Base-by-base conservation (phyloP, 2,797 vertebrate species). In the Sebastes baramenuke region DNA sequence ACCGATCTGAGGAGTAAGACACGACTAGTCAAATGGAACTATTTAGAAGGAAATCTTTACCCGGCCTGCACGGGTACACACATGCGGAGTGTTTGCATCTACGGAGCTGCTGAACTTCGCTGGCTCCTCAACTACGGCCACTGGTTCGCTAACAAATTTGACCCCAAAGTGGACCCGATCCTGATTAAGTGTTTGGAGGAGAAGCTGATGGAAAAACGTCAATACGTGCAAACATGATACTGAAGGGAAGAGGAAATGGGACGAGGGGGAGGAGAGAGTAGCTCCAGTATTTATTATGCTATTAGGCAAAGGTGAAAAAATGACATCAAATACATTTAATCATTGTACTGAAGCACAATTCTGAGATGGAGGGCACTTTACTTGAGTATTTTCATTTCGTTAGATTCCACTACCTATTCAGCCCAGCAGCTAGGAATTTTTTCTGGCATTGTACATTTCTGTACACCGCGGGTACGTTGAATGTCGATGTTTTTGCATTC, bases 71-170 rank as follows among this genome's bases (percentile, higher is more conserved):
- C 97, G 1, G 98, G 98, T 1, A 91, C 62, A 20, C 97, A 99
- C 88, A 92, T 97, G 84, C 96, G 97, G 36, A 98, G 97, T 18
- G 97, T 98, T 46, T 99, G 98, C 81, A 97, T 99, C 82, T 99
- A 97, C 0, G 98, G 98, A 24, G 94, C 97, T 0, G 96, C 96
- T 5, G 98, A 99, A 76, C 92, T 99, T 49, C 95, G 96, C 27
- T 99, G 98, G 98, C 97, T 99, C 54, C 92, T 99, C 8, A 94
- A 94, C 75, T 95, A 96, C 0, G 96, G 97, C 2, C 98, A 99
- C 75, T 99, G 97, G 98, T 99, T 99, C 13, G 98, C 96, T 58
- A 99, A 99, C 94, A 99, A 99, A 85, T 96, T 99, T 87, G 97
- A 98, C 82, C 96, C 97, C 58, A 97, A 97, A 90, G 97, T 99